Evolutionary conservation across 2,113 vertebrate genomes (phyloP), one percentile per base, ranked within the genome.

Genomic region (Sterna hirundo): DNA sequence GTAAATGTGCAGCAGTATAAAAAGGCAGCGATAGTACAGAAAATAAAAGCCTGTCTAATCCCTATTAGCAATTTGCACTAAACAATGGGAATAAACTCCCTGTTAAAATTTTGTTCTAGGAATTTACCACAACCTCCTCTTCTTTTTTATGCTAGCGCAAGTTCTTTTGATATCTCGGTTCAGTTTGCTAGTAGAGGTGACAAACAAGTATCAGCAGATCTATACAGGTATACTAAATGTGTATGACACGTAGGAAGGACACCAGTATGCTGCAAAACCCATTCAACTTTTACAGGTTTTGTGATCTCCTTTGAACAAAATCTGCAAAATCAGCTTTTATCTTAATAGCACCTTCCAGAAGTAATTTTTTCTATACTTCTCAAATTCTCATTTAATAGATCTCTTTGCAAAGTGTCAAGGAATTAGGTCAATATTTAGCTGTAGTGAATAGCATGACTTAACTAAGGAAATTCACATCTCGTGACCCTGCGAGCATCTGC

Each of bases 51-150:
- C 44, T 88, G 76, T 94, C 83, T 78, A 61, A 75, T 83, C 86
- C 91, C 34, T 86, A 74, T 90, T 84, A 94, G 81, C 91, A 84
- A 83, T 75, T 89, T 93, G 88, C 76, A 91, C 87, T 90, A 93
- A 75, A 93, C 83, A 86, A 83, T 77, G 38, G 27, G 58, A 96
- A 82, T 94, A 94, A 94, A 94, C 22, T 85, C 70, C 76, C 66
- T 83, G 72, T 61, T 88, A 71, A 95, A 88, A 71, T 86, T 95
- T 94, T 77, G 17, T 82, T 88, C 74, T 55, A 69, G 78, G 83
- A 87, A 85, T 84, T 82, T 79, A 36, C 34, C 76, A 18, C 32
- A 72, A 40, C 21, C 27, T 88, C 15, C 25, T 76, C 40, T 58
- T 87, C 57, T 83, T 64, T 44, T 20, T 93, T 65, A 32, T 79